Base-by-base conservation (phyloP, 1,140 invertebrate genomes). In the Pachypeltis micranthus region DNA sequence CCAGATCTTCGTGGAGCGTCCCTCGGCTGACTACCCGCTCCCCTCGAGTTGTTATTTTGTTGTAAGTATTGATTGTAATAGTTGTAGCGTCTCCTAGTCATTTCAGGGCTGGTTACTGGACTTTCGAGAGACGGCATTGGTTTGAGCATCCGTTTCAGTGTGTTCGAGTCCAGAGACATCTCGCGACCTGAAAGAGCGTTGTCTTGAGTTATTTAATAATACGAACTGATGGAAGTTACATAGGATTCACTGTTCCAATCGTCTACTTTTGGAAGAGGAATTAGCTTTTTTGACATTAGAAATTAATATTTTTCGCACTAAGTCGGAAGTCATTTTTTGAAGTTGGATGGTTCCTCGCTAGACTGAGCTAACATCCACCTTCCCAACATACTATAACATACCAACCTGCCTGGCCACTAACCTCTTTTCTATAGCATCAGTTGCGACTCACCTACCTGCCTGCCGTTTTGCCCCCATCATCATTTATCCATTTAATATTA, bases 61-160 rank as follows among this genome's bases (percentile, higher is more conserved):
- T 76, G 75, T 61, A 76, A 75, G 65, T 79, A 77, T 63, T 74
- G 76, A 66, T 77, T 77, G 65, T 82, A 80, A 65, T 80, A 78
- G 64, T 75, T 79, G 61, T 78, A 77, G 21, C 87, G 78, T 24
- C 88, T 81, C 21, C 88, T 79, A 0, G 86, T 85, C 84, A 90
- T 88, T 78, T 93, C 90, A 7, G 90, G 90, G 61, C 89, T 91
- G 14, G 89, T 91, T 10, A 89, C 88, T 2, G 89, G 88, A 72
- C 87, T 90, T 69, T 91, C 88, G 61, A 85, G 83, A 68, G 86
- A 88, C 24, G 90, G 85, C 81, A 96, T 88, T 24, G 92, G 92
- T 70, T 95, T 94, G 65, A 96, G 77, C 88, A 96, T 93, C 51
- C 89, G 81, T 72, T 96, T 95, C 66, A 96, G 77, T 1, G 91